Evolutionary conservation across 2,113 vertebrate species (phyloP).

Genomic region (Brachirus orientalis): DNA sequence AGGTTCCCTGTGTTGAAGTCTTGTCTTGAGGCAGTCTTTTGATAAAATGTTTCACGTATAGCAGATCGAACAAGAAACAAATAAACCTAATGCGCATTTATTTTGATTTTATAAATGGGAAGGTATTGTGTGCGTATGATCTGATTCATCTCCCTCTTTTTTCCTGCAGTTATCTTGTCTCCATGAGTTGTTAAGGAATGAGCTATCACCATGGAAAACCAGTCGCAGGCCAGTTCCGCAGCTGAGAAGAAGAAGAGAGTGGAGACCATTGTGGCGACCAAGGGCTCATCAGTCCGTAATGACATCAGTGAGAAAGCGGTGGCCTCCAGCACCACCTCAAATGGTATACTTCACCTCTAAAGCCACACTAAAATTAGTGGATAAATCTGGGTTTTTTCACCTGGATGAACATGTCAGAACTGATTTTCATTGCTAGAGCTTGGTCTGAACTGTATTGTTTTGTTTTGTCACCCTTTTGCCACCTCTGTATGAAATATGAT

Average conservation of each 20-base stretch:
- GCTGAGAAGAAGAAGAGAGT: slow-evolving; percentile 97
- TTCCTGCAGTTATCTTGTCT: slow-evolving; percentile 79
- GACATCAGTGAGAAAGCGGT: slow-evolving; percentile 99
- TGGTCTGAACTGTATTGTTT: too few relatives aligned
- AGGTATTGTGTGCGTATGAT: neutral
- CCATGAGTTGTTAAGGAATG: slow-evolving; percentile 94
- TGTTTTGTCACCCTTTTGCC: too few relatives aligned
- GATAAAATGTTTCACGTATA: slow-evolving; percentile 27
- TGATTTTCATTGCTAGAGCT: too few relatives aligned
- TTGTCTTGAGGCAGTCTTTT: slow-evolving; percentile 36
- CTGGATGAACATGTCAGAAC: too few relatives aligned
- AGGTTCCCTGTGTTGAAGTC: slow-evolving; percentile 37
- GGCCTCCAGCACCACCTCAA: slow-evolving; percentile 98
- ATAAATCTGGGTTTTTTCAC: too few relatives aligned
- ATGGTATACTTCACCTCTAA: slow-evolving; percentile 83
- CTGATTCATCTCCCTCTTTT: neutral
- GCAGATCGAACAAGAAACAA: slow-evolving; percentile 4
- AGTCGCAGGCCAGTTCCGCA: slow-evolving; percentile 92
- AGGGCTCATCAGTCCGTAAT: slow-evolving; percentile 88
- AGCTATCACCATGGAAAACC: slow-evolving; percentile 95
- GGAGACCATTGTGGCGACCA: slow-evolving; percentile 93
- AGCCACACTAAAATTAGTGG: too few relatives aligned
- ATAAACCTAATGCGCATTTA: neutral
- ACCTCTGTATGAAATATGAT: too few relatives aligned
- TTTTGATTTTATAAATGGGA: neutral